Conservation (phyloP, 1,140 invertebrate genomes). For the Cydia strobilella region DNA sequence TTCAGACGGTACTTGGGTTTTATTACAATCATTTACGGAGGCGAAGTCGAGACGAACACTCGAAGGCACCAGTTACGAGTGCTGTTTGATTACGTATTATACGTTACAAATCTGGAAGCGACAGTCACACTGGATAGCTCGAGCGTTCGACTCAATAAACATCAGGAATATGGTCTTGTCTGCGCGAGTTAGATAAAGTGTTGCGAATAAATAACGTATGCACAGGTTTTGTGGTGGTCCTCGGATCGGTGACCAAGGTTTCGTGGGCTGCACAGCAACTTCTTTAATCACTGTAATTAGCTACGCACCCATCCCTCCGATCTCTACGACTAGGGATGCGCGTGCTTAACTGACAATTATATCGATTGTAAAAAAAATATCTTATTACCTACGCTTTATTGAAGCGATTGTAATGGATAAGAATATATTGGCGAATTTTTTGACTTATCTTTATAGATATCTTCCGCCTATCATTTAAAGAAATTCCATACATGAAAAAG, state of each 20-base stretch:
- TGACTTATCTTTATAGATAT: too few species aligned
- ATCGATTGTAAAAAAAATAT: constrained; percentile 20
- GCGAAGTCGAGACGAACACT: background rate
- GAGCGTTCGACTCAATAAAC: background rate
- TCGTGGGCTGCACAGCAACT: constrained; percentile 54
- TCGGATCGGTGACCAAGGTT: constrained; percentile 50
- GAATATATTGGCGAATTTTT: too few species aligned
- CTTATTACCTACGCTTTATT: background rate
- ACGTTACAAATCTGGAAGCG: background rate
- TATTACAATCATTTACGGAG: background rate
- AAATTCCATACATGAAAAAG: too few species aligned
- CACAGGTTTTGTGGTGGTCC: constrained; percentile 42
- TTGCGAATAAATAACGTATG: constrained; percentile 39
- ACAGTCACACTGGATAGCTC: background rate
- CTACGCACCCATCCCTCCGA: constrained; percentile 52
- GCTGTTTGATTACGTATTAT: background rate
- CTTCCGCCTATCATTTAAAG: too few species aligned
- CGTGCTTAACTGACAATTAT: background rate
- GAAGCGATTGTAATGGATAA: background rate
- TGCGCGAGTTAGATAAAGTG: constrained; percentile 35
- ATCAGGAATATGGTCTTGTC: constrained; percentile 15
- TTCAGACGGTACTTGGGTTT: constrained; percentile 33
- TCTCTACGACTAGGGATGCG: constrained; percentile 46
- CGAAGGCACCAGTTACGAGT: background rate
- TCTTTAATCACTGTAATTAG: constrained; percentile 73